Base-by-base conservation (phyloP, 2,113 vertebrate species). In the Lipophrys pholis region DNA sequence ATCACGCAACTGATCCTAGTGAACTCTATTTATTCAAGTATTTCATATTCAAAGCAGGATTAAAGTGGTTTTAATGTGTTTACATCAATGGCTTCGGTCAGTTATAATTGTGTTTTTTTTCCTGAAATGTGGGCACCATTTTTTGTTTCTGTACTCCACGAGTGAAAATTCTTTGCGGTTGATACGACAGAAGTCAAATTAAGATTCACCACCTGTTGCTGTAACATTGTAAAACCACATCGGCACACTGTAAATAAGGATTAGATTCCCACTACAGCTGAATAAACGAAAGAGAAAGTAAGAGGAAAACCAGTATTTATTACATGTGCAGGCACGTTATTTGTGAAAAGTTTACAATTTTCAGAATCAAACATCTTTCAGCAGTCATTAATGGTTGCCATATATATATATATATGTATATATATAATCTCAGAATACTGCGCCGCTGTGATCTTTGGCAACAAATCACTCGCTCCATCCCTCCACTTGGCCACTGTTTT, bases 381-480 rank as follows among this genome's bases (percentile, higher is more conserved):
- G 52, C 69, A 83, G 56, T 71, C 76, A 30, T 15, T 53, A 41
- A 60, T 77, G 62, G 55, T 76, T 81, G 45, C 61, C 48, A 15
- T 43, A 30, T 30, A 2, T 30, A 30, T 30, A 30, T 30, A 30
- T 30, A 30, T 85, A 84, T 65, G 81, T 85, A 84, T 65, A 83
- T 80, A 87, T 30, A 71, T 65, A 57, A 72, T 50, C 36, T 74
- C 36, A 75, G 76, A 91, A 81, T 69, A 77, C 7, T 82, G 39
- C n/a, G 76, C 36, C 39, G 56, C 39, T 61, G 8, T 61, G 16
- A 40, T 80, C 75, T 86, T 85, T 84, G 88, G 87, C 81, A 87
- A 77, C 76, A 73, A 76, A 73, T 42, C 9, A 15, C 6, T 49
- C 15, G 15, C 45, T 11, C 10, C 42, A 11, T 45, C 42, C 7